These are phyloP conservation scores for Drosophila kohkoa DNA, from an alignment of 1,140 invertebrate species.

Conservation along the genomic window DNA sequence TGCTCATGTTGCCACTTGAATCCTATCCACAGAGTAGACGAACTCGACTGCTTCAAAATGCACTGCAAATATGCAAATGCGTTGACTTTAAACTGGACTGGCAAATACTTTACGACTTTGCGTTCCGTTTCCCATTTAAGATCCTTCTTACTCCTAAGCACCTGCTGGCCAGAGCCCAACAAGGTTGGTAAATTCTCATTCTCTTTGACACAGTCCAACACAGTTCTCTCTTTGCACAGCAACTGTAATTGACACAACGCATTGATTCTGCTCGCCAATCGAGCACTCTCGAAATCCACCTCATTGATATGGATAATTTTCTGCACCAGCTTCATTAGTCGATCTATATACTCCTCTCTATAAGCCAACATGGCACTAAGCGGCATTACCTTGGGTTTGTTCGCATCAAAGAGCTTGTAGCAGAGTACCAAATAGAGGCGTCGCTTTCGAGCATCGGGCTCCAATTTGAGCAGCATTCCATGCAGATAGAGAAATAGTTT, in stretches of 20 bases:
- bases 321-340: not conserved
- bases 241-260: not conserved
- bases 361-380: not conserved
- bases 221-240: not conserved
- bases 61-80: too few relatives aligned
- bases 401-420: conserved; percentile 32
- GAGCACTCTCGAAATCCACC: not conserved
- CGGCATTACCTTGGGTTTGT: not conserved
- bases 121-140: too few relatives aligned
- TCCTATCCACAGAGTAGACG: not conserved
- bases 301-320: not conserved
- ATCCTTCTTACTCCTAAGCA: too few relatives aligned
- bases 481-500: conserved; percentile 46
- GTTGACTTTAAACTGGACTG: too few relatives aligned
- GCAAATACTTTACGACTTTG: too few relatives aligned
- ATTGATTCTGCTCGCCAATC: not conserved
- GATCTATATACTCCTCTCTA: conserved; percentile 10
- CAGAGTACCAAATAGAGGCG: conserved; percentile 14
- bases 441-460: conserved; percentile 4
- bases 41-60: not conserved
- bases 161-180: too few relatives aligned
- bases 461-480: conserved; percentile 19
- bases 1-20: not conserved
- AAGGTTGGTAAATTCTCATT: not conserved
- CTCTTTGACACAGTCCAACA: too few relatives aligned